Evolutionary conservation across 2,888 invertebrate genomes (phyloP), one percentile per base, ranked within the genome.

Genomic region (Plemyria rubiginata): DNA sequence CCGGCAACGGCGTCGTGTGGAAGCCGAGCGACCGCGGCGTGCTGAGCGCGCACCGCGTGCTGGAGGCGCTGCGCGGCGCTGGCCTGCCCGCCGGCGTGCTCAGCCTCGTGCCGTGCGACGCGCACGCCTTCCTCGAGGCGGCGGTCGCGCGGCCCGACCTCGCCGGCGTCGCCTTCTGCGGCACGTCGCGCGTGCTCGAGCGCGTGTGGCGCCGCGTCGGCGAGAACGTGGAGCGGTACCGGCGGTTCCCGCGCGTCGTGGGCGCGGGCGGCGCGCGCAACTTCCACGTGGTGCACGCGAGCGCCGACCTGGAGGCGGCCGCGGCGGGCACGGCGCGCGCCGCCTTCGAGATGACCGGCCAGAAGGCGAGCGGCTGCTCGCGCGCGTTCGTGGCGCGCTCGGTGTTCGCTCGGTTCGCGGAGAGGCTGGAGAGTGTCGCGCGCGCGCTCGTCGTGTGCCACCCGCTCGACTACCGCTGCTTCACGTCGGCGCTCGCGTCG

Each of bases 281-380:
- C 91, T 99, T 97, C 87, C 99, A 99, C 86, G 98, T 99, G 78
- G 94, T 99, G 32, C 99, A 99, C 88, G 95, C 97, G 0, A 95
- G 97, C 9, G 99, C 99, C 12, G 96, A 99, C 86, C 92, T 96
- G 0, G 93, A 95, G 28, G 94, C 96, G 6, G 99, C 99, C 3
- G 95, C 98, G 0, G 95, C 95, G 36, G 95, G 95, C 36, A 98
- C 99, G 0, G 96, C 99, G 69, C 94, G 97, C 67, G 96, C 98
- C 49, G 96, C 99, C 1, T 99, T 99, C 87, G 99, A 99, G 92
- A 99, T 95, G 86, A 96, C 96, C 78, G 99, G 99, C 1, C 99
- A 99, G 85, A 99, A 99, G 86, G 61, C 99, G 99, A 88, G 99
- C 99, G 3, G 99, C 99, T 98, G 99, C 83, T 98, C 99, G 15